These are phyloP conservation scores for Clarias batrachus DNA, from an alignment of 2,113 vertebrate genomes.

Conservation along the genomic window DNA sequence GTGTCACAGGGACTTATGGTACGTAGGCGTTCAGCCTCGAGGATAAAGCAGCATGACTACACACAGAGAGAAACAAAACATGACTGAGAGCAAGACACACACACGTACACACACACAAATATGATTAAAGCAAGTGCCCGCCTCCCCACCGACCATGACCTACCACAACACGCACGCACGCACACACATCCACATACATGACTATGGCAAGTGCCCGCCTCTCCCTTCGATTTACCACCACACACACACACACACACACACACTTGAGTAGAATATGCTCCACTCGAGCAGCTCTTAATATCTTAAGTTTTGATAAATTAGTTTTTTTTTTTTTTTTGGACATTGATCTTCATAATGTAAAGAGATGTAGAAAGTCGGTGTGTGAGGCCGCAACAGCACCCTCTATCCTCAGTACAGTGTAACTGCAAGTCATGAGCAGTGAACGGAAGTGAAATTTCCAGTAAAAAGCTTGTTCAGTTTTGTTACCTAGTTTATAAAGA, in stretches of 20 bases:
- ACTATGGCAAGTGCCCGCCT: too few species aligned
- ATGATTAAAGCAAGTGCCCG: too few species aligned
- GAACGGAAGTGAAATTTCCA: neutral
- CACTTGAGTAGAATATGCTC: neutral
- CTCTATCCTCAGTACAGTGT: neutral
- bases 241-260: neutral
- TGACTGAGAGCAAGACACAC: neutral
- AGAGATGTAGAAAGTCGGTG: neutral
- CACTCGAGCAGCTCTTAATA: neutral
- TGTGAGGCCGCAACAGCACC: neutral
- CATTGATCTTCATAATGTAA: neutral
- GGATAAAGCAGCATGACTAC: neutral
- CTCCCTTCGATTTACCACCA: too few species aligned
- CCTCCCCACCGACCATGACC: too few species aligned
- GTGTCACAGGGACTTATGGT: neutral
- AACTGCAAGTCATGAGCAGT: neutral
- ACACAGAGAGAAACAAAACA: neutral
- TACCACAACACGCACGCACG: neutral
- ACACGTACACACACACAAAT: neutral
- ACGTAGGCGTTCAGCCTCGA: neutral
- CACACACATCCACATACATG: neutral
- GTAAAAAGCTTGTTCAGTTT: neutral
- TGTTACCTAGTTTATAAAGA: neutral
- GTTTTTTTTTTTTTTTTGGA: neutral
- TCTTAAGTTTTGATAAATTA: neutral